Base-by-base conservation (phyloP, 2,113 vertebrate species). In the Ranitomeya variabilis region DNA sequence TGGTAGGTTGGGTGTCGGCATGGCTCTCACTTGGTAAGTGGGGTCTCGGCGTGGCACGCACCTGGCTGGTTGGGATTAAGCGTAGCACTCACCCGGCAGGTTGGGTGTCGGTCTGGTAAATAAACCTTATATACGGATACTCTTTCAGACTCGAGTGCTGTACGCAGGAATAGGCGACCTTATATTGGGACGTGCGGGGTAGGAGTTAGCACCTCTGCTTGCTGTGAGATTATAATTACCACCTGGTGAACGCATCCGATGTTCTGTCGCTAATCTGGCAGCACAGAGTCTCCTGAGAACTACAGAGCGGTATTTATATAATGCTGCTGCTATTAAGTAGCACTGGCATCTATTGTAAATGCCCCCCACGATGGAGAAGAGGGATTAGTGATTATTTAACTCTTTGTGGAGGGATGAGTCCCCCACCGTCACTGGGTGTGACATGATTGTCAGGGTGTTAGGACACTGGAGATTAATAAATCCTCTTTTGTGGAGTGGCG, bases 321-420 rank as follows among this genome's bases (percentile, higher is more conserved):
- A 79, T 23, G 77, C 77, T 55, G 76, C 73, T 54, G 52, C 54
- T 54, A 78, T 54, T 78, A 54, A 11, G 19, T n/a, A 6, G 76
- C 76, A 13, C 51, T 54, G 45, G 19, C 73, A 3, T 78, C 77
- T 57, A 23, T 79, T 79, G 23, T 79, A 6, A n/a, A 11, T 52
- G 52, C 51, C 77, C 77, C 77, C 52, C 31, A 18, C 31, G 8
- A 76, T 51, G 73, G 37, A 21, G 73, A 52, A n/a, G 52, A 57
- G n/a, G 52, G 77, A 55, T 79, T 79, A 79, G 52, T 54, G 77
- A 79, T 23, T 52, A 55, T 54, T 78, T 78, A 78, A 54, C 52
- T 55, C 77, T 79, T 79, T 79, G 52, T 79, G 78, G 55, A 8
- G 78, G 55, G 78, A 80, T 80, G 54, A 59, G 55, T 54, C 78